Evolutionary conservation across 1,140 invertebrate species (phyloP).

Genomic region (Drosophila subpulchrella): DNA sequence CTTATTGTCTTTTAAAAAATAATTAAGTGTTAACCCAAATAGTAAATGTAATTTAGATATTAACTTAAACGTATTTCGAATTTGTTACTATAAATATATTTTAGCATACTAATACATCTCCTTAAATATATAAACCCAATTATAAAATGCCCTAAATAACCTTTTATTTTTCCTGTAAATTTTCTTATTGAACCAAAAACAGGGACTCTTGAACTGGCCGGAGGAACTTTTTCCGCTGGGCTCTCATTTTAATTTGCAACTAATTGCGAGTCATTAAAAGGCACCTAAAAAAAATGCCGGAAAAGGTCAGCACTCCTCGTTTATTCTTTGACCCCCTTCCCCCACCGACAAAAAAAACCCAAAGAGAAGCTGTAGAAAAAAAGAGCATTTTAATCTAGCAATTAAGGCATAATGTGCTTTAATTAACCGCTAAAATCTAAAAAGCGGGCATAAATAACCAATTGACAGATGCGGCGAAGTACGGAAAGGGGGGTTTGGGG

Average conservation of each 20-base stretch:
- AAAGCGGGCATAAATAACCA: conserved; percentile 76
- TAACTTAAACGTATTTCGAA: too few relatives aligned
- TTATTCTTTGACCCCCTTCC: not conserved
- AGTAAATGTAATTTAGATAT: too few relatives aligned
- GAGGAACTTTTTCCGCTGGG: not conserved
- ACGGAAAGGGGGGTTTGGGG: not conserved
- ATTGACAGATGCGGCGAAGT: conserved; percentile 50
- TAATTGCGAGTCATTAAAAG: conserved; percentile 77
- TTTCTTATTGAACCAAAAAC: not conserved
- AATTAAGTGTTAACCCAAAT: too few relatives aligned
- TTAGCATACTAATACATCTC: too few relatives aligned
- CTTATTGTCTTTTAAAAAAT: too few relatives aligned
- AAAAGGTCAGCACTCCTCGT: conserved; percentile 19
- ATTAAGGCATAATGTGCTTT: conserved; percentile 78
- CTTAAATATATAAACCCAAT: not conserved
- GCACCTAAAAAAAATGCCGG: conserved; percentile 21
- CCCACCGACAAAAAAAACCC: not conserved
- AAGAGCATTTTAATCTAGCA: conserved; percentile 71
- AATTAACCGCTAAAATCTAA: conserved; percentile 82
- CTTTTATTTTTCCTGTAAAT: not conserved
- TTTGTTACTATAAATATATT: too few relatives aligned
- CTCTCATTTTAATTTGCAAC: conserved; percentile 68
- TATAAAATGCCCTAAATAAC: not conserved
- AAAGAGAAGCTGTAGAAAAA: conserved; percentile 28
- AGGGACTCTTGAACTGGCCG: not conserved